Evolutionary conservation across 37 sponge, comb jelly and placozoan species (phyloP).

Genomic region (Amphimedon queenslandica): DNA sequence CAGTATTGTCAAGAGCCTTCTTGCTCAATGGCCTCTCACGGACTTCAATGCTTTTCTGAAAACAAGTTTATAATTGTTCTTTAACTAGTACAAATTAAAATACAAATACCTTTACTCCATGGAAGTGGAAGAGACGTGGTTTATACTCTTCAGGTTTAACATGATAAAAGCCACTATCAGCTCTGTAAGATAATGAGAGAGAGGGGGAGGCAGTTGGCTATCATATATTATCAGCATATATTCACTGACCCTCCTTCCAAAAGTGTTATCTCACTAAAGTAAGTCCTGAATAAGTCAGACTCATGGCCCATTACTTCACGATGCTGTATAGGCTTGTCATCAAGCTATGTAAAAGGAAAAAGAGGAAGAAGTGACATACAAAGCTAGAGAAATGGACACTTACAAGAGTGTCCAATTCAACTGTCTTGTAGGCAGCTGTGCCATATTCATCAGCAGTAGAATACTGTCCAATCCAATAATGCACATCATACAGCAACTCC

Average conservation of each 20-base stretch:
- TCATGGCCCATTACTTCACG: constrained; percentile 82
- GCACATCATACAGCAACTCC: constrained; percentile 76
- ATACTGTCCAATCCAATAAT: constrained; percentile 87
- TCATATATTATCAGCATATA: no score
- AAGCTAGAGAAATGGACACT: not conserved
- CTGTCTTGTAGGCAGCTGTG: constrained; percentile 91
- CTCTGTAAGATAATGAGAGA: constrained; percentile 18
- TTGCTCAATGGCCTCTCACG: constrained; percentile 51
- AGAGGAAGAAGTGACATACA: not conserved
- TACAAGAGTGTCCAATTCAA: constrained; percentile 80
- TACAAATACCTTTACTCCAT: constrained; percentile 46
- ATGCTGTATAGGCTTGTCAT: constrained; percentile 86
- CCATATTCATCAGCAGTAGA: constrained; percentile 89
- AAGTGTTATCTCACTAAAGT: constrained; percentile 63
- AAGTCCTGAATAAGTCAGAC: constrained; percentile 66
- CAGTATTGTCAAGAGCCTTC: constrained; percentile 53
- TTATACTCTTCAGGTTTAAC: constrained; percentile 69
- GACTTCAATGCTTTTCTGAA: constrained; percentile 16
- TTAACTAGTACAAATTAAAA: not conserved
- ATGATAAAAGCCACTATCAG: constrained; percentile 82
- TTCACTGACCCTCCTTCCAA: constrained; percentile 61
- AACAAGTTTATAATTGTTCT: not conserved
- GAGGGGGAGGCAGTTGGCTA: not conserved
- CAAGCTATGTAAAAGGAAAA: constrained; percentile 25
- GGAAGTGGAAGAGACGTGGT: constrained; percentile 76